Conservation (phyloP, 2,888 invertebrate genomes). For the Drosophila greeni region DNA sequence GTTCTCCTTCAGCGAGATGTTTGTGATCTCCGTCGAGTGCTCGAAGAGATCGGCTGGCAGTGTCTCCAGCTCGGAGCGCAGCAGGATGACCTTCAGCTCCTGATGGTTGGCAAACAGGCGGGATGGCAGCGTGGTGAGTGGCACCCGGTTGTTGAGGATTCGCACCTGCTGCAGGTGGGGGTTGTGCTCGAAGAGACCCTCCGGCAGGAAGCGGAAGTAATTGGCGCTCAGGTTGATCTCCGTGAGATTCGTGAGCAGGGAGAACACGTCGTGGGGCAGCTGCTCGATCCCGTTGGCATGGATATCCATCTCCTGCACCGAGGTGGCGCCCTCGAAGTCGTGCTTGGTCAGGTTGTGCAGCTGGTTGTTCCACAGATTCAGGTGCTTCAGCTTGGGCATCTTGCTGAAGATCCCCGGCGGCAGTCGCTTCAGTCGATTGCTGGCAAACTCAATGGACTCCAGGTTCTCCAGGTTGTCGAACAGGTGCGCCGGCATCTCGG, state of each 20-base stretch:
- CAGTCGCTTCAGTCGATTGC: conserved; percentile 83
- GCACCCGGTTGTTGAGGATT: conserved; percentile 81
- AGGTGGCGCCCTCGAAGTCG: conserved; percentile 83
- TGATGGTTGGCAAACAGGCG: conserved; percentile 83
- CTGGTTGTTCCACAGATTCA: conserved; percentile 86
- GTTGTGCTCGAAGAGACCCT: conserved; percentile 81
- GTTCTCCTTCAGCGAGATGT: conserved; percentile 83
- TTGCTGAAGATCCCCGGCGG: conserved; percentile 83
- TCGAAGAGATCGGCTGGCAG: conserved; percentile 83
- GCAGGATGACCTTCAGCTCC: conserved; percentile 81
- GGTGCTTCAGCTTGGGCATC: conserved; percentile 81
- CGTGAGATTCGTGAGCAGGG: conserved; percentile 82
- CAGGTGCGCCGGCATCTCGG: conserved; percentile 81
- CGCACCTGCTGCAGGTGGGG: conserved; percentile 80
- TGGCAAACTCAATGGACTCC: conserved; percentile 83
- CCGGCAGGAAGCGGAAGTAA: conserved; percentile 83
- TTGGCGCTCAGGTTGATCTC: conserved; percentile 85
- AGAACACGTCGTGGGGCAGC: conserved; percentile 83
- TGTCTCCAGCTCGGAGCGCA: conserved; percentile 81
- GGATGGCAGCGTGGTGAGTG: conserved; percentile 81
- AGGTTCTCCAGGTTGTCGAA: conserved; percentile 81
- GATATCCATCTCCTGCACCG: conserved; percentile 84
- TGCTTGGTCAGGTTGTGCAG: conserved; percentile 82
- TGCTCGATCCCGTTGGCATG: conserved; percentile 83
- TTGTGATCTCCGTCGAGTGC: conserved; percentile 81